Evolutionary conservation across 2,888 invertebrate genomes (phyloP).

Genomic region (Neuroscelio doddi): DNA sequence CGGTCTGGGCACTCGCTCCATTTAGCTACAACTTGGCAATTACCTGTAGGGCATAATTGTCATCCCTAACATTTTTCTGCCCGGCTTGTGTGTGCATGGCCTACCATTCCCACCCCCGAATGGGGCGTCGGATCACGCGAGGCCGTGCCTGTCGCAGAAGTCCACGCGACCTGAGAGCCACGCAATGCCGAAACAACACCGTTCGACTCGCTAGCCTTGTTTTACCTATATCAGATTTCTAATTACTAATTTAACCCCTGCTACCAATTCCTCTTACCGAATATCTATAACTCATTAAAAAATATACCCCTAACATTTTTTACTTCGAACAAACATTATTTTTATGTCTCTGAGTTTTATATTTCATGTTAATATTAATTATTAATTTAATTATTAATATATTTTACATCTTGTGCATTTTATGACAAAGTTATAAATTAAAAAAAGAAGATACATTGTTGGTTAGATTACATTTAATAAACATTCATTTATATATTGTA

Average conservation of each 20-base stretch:
- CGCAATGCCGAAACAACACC: constrained; percentile 70
- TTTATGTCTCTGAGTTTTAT: no score
- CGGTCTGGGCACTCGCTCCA: constrained; percentile 59
- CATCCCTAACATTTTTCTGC: constrained; percentile 66
- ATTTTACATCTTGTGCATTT: no score
- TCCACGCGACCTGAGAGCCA: constrained; percentile 69
- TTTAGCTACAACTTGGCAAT: constrained; percentile 69
- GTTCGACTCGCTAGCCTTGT: constrained; percentile 61
- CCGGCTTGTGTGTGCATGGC: constrained; percentile 43
- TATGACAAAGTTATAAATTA: no score
- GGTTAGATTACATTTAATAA: no score
- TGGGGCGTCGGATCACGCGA: constrained; percentile 68
- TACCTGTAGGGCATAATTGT: constrained; percentile 71
- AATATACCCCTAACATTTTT: no score
- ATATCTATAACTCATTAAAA: constrained; percentile 4
- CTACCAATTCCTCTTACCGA: constrained; percentile 14
- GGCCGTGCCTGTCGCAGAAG: constrained; percentile 71
- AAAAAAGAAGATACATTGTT: no score
- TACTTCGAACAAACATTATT: no score
- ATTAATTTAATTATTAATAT: no score
- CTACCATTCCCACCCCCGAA: constrained; percentile 37
- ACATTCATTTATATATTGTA: no score
- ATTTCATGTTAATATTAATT: no score
- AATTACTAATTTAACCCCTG: constrained; percentile 69
- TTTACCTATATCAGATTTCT: constrained; percentile 69